Percentiles rank a stretch among this genome's conserved stretches.
These are phyloP conservation scores for Drosophila kikkawai DNA, from an alignment of 1,140 invertebrate genomes.

Conservation along the genomic window DNA sequence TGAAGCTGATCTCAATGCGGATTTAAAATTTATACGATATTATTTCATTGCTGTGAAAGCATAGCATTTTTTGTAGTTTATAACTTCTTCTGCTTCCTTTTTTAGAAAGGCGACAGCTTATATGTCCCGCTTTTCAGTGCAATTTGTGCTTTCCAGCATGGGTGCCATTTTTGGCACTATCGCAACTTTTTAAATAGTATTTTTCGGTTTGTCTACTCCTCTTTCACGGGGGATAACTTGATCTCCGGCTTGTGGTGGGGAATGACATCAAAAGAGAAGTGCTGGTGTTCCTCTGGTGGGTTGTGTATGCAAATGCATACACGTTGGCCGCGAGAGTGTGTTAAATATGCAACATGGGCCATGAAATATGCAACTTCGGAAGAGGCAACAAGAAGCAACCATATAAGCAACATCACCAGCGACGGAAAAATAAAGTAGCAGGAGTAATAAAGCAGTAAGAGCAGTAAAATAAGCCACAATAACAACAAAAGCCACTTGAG, in stretches of 20 bases:
- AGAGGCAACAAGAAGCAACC: background rate
- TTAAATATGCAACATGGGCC: constrained; percentile 53
- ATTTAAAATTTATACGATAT: background rate
- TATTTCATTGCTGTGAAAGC: constrained; percentile 51
- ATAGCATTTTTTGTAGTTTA: constrained; percentile 14
- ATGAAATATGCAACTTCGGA: constrained; percentile 61
- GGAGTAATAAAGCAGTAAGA: background rate
- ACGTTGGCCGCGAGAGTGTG: constrained; percentile 39
- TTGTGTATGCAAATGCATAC: constrained; percentile 57
- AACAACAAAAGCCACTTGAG: background rate
- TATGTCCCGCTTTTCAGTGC: constrained; percentile 30
- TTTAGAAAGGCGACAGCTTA: constrained; percentile 75
- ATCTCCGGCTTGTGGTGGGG: constrained; percentile 18
- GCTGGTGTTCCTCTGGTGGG: background rate
- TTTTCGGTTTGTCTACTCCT: background rate
- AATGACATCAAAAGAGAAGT: background rate
- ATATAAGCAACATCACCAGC: background rate
- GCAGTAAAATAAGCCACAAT: background rate
- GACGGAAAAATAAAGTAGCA: background rate
- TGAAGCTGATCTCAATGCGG: background rate
- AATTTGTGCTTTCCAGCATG: constrained; percentile 40
- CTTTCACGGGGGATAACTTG: background rate
- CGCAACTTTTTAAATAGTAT: constrained; percentile 10
- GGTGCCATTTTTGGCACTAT: constrained; percentile 57
- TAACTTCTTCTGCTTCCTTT: constrained; percentile 28